Evolutionary conservation across 2,113 vertebrate species (phyloP), one percentile per base, ranked within the genome.

Genomic region (Ciconia maguari): DNA sequence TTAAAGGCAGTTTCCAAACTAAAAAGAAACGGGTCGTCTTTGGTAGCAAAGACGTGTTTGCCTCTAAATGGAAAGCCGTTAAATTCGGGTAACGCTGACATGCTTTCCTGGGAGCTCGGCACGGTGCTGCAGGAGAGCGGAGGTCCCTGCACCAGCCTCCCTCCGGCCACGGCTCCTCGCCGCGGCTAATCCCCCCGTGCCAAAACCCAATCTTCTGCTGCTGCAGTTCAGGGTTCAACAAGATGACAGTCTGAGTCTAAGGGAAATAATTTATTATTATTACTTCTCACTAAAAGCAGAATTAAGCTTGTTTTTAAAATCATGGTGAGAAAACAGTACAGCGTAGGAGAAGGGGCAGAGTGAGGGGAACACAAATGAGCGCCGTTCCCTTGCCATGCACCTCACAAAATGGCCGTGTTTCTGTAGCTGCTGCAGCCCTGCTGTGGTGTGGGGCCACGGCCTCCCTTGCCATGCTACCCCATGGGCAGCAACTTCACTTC

Each of bases 381-480:
- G 2, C 57, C 2, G 0, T 94, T 83, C 61, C 82, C 83, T 60
- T 70, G 65, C 46, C 12, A 3, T 34, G 64, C 49, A 60, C 64
- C 92, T 82, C 94, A 90, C 88, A 60, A 36, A 90, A 68, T 42
- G 90, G 79, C 61, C 81, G 32, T 64, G 12, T 46, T 90, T 49
- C 79, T 51, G 84, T 29, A 55, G 82, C 89, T 81, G 41, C 57
- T 13, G 46, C 69, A 70, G 55, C 25, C 19, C 49, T 16, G 61
- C 27, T 1, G 0, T 0, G 0, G 13, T 8, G 0, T 17, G 20
- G 69, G n/a, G 29, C 44, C 42, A 19, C 1, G 2, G 66, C 15
- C 74, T 29, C 30, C 46, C 57, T 60, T 27, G 9, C 11, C 55
- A 34, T 2, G 0, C 25, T 41, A 18, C 60, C 30, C 51, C 30